phyloP scores from a whole-genome alignment of 2,888 invertebrate species.

The Stratiomys singularior region DNA sequence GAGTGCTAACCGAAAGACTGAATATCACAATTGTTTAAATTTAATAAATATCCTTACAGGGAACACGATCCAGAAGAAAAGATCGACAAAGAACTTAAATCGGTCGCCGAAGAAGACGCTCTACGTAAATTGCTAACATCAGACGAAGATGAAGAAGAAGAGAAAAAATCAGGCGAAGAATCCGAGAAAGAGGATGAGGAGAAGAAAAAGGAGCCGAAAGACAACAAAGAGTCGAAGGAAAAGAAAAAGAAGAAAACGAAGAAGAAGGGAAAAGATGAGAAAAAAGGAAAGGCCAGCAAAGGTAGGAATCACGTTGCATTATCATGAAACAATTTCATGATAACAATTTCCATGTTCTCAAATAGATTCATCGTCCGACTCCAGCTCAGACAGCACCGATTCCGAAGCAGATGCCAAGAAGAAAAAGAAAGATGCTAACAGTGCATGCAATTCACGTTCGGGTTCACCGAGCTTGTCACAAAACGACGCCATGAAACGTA shows the following conservation, averaged over 20 bases:
- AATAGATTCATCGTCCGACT: constrained; percentile 75
- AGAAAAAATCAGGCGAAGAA: constrained; percentile 80
- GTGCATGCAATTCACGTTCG: constrained; percentile 63
- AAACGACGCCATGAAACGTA: constrained; percentile 60
- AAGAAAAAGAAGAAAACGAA: constrained; percentile 72
- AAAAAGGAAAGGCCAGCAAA: constrained; percentile 67
- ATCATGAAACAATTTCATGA: constrained; percentile 40
- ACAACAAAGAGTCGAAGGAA: constrained; percentile 68
- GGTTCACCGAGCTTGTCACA: constrained; percentile 65
- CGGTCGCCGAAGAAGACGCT: constrained; percentile 91
- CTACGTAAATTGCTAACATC: constrained; percentile 85
- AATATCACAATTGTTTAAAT: too few relatives aligned
- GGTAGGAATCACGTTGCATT: background rate
- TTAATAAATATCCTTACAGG: too few relatives aligned
- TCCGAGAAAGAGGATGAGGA: constrained; percentile 79
- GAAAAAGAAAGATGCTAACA: constrained; percentile 66
- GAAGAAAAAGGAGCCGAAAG: constrained; percentile 77
- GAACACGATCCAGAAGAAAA: constrained; percentile 79
- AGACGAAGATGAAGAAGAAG: constrained; percentile 88
- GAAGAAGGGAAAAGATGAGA: constrained; percentile 73
- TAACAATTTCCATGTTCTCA: constrained; percentile 51
- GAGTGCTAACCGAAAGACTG: too few relatives aligned
- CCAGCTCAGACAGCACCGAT: constrained; percentile 77
- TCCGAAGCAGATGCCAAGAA: constrained; percentile 75
- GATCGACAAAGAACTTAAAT: constrained; percentile 83